These are phyloP conservation scores for Cryptus viduatorius DNA, from an alignment of 2,888 invertebrate species.

Conservation along the genomic window DNA sequence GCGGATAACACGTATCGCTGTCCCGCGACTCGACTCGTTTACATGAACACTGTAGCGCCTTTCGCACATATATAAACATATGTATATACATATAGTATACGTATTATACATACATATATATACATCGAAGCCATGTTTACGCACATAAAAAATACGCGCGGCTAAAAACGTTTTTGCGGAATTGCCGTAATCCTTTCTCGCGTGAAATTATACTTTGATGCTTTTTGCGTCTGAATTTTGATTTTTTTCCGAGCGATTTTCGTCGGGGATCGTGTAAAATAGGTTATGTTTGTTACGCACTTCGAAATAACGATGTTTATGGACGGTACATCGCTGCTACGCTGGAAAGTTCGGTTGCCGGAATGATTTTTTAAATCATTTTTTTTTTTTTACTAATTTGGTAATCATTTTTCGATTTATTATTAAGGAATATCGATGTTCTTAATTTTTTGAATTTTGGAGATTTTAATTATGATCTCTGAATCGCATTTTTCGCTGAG, in stretches of 20 bases:
- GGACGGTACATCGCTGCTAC: too few relatives aligned
- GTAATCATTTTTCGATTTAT: too few relatives aligned
- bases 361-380: too few relatives aligned
- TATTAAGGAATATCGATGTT: too few relatives aligned
- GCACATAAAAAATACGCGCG: conserved; percentile 32
- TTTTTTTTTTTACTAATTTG: too few relatives aligned
- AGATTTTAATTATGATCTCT: too few relatives aligned
- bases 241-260: conserved; percentile 11
- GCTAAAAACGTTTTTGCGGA: conserved; percentile 49
- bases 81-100: background rate
- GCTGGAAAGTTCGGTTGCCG: too few relatives aligned
- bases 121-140: background rate
- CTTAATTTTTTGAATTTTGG: too few relatives aligned
- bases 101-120: background rate
- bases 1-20: conserved; percentile 74
- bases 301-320: background rate
- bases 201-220: conserved; percentile 48
- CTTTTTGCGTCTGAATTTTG: conserved; percentile 9
- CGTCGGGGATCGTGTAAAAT: background rate
- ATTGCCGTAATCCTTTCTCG: conserved; percentile 22
- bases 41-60: conserved; percentile 61
- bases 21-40: conserved; percentile 71
- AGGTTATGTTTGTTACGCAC: background rate
- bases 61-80: conserved; percentile 39
- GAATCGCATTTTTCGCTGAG: too few relatives aligned